Conservation (phyloP, 2,113 vertebrate species). For the Malurus cyaneus region DNA sequence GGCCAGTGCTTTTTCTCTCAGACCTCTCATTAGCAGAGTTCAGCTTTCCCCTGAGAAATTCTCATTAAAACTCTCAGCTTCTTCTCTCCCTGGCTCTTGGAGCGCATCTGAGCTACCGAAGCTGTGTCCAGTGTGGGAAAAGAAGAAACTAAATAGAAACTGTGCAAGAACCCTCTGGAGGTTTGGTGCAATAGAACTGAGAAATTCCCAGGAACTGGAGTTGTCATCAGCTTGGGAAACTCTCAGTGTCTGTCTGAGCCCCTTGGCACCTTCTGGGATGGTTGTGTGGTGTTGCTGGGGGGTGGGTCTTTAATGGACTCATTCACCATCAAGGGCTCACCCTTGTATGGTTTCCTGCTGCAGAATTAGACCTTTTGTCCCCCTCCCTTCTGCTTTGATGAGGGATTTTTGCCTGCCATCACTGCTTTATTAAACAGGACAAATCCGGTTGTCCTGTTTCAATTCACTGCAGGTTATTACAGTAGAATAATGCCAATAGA, state of each 20-base stretch:
- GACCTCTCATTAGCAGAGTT: conserved; percentile 8
- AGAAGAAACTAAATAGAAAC: neutral
- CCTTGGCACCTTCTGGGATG: neutral
- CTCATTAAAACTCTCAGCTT: neutral
- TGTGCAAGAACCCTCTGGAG: neutral
- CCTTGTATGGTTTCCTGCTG: neutral
- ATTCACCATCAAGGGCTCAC: neutral
- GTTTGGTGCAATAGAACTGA: neutral
- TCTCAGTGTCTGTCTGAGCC: neutral
- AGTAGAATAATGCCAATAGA: too few species aligned
- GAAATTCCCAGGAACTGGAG: neutral
- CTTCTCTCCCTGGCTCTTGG: neutral
- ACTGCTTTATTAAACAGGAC: neutral
- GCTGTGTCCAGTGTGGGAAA: neutral
- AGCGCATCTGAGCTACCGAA: neutral
- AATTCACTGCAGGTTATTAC: neutral
- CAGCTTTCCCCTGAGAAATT: conserved; percentile 1
- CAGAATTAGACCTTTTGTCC: neutral
- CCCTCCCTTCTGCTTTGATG: neutral
- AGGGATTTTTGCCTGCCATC: neutral
- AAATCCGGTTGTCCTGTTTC: neutral
- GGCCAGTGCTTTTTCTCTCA: neutral
- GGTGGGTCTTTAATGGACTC: neutral
- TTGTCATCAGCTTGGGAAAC: neutral
- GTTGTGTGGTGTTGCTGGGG: neutral